Percentiles rank a stretch among this genome's conserved stretches.
Conservation (phyloP, 2,113 vertebrate genomes). For the Hippocampus comes region DNA sequence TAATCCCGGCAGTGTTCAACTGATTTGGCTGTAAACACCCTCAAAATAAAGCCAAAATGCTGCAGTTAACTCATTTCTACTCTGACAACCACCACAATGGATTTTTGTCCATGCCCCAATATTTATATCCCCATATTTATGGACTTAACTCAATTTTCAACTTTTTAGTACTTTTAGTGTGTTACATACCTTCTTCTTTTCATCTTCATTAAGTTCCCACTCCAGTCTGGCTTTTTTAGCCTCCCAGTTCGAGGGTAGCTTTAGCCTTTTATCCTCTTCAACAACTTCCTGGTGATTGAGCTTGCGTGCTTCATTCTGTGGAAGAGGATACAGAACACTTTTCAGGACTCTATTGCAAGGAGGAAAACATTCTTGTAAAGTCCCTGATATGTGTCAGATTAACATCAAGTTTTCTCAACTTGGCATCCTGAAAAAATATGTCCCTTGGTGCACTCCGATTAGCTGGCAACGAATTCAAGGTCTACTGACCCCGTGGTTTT, state of each 20-base stretch:
- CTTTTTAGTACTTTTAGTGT: not conserved
- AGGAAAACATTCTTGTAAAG: not conserved
- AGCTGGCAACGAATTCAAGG: no score
- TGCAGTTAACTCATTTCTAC: not conserved
- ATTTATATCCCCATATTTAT: not conserved
- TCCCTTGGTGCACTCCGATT: no score
- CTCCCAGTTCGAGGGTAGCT: conserved; percentile 92
- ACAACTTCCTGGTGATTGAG: conserved; percentile 91
- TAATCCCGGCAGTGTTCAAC: no score
- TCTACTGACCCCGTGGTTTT: not conserved
- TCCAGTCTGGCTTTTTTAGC: conserved; percentile 90
- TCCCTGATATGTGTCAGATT: not conserved
- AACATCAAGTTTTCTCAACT: not conserved
- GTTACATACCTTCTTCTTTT: conserved; percentile 84
- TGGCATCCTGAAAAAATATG: no score
- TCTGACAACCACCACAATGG: not conserved
- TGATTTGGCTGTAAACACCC: not conserved
- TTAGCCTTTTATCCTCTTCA: conserved; percentile 90
- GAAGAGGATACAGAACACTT: not conserved
- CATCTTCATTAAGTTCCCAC: conserved; percentile 84
- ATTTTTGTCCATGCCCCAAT: not conserved
- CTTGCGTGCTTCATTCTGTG: conserved; percentile 90
- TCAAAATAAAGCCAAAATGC: not conserved
- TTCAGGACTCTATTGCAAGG: not conserved
- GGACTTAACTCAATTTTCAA: not conserved